Evolutionary conservation across 2,113 vertebrate species (phyloP).

Genomic region (Poecile atricapillus): DNA sequence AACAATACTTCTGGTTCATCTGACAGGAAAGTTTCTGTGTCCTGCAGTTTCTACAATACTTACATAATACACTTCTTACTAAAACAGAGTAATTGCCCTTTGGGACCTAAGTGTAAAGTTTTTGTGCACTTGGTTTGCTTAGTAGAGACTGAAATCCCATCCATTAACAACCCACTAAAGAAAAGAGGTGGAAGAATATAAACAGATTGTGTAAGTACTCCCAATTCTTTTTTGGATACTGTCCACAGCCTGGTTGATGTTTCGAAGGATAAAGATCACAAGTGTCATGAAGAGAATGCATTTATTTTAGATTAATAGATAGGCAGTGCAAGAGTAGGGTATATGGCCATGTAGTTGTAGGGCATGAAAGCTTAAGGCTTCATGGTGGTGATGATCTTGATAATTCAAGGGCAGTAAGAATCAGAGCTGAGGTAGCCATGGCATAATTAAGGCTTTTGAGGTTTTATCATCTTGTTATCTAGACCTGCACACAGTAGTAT

Average conservation of each 20-base stretch:
- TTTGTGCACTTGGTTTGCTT: not conserved
- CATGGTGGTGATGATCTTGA: not conserved
- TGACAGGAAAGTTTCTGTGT: not conserved
- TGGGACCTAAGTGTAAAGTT: not conserved
- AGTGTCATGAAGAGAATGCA: not conserved
- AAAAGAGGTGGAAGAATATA: not conserved
- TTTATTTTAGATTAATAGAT: not conserved
- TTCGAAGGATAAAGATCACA: not conserved
- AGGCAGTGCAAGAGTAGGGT: not conserved
- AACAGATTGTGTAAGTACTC: not conserved
- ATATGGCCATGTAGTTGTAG: not conserved
- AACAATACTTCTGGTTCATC: not conserved
- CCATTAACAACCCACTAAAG: not conserved
- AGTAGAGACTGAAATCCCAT: not conserved
- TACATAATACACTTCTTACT: not conserved
- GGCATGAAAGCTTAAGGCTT: not conserved
- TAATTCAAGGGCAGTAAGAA: not conserved
- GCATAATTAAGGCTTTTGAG: not conserved
- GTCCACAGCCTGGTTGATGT: not conserved
- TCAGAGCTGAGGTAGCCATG: not conserved
- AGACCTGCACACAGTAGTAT: not conserved
- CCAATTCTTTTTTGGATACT: not conserved
- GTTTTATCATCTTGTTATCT: not conserved
- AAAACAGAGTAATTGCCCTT: not conserved
- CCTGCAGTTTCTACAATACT: not conserved